phyloP scores from a whole-genome alignment of 2,797 vertebrate genomes.

The Sebastes trivittatus region DNA sequence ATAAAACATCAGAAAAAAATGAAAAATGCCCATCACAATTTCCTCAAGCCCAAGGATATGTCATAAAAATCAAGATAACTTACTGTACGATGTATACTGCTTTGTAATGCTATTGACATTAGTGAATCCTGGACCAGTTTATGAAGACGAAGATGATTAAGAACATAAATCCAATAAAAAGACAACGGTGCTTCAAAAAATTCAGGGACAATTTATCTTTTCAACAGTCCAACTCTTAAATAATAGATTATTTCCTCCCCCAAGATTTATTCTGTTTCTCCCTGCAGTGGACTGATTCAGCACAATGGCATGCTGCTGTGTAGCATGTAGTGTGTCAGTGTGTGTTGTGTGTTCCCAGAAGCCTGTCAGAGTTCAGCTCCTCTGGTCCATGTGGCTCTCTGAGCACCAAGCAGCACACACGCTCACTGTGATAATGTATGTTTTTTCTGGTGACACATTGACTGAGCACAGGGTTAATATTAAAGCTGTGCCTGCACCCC shows the following conservation, averaged over 20 bases:
- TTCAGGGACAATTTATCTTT: background rate
- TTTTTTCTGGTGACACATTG: constrained; percentile 60
- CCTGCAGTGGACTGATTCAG: constrained; percentile 38
- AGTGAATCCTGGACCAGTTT: background rate
- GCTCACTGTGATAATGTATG: constrained; percentile 34
- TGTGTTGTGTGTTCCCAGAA: constrained; percentile 17
- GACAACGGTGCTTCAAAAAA: background rate
- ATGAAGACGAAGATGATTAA: background rate
- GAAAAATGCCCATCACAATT: background rate
- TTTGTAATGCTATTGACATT: background rate
- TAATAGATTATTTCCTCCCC: background rate
- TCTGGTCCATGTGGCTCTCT: constrained; percentile 30
- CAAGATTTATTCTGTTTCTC: background rate
- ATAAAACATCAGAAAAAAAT: background rate
- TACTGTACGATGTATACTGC: background rate
- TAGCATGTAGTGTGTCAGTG: constrained; percentile 3
- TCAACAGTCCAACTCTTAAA: background rate
- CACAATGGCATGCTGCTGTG: constrained; percentile 24
- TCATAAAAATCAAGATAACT: background rate
- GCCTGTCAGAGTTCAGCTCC: constrained; percentile 29
- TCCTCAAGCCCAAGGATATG: no score
- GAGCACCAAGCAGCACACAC: constrained; percentile 8
- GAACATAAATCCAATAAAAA: background rate
- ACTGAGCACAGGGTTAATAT: constrained; percentile 58
- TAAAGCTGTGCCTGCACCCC: constrained; percentile 65